These are phyloP conservation scores for Mesochorus sp. DNA, from an alignment of 2,888 invertebrate genomes.

Conservation along the genomic window DNA sequence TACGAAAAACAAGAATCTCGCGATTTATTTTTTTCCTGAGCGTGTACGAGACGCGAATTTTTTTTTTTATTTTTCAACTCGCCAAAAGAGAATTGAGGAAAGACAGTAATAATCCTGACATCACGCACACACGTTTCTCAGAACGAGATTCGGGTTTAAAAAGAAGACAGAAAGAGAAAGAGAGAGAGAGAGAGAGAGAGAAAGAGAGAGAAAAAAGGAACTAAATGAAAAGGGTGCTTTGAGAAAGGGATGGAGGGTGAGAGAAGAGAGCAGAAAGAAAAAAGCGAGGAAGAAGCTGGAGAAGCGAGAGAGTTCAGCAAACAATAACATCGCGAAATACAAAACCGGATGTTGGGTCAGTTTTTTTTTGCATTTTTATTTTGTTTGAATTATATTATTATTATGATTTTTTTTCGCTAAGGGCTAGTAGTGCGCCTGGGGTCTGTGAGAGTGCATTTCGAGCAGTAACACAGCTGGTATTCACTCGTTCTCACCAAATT, in stretches of 20 bases:
- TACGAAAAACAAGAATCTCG: too few species aligned
- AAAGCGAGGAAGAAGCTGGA: too few species aligned
- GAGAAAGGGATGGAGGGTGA: slow-evolving; percentile 25
- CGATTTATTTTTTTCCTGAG: background rate
- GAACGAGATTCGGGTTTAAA: background rate
- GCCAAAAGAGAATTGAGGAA: slow-evolving; percentile 45
- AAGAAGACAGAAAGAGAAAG: background rate
- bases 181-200: background rate
- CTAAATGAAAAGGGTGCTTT: background rate
- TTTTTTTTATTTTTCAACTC: background rate
- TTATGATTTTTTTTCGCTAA: slow-evolving; percentile 31
- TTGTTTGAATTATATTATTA: slow-evolving; percentile 6
- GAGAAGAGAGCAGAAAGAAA: slow-evolving; percentile 20
- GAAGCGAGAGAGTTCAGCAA: slow-evolving; percentile 52
- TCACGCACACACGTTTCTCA: slow-evolving; percentile 15
- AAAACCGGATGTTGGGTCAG: slow-evolving; percentile 53
- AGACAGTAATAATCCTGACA: slow-evolving; percentile 14
- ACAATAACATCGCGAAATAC: slow-evolving; percentile 67
- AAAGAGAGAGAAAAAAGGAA: slow-evolving; percentile 22
- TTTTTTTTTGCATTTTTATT: slow-evolving; percentile 21
- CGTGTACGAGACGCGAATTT: background rate
- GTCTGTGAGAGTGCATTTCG: slow-evolving; percentile 4
- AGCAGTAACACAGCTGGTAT: slow-evolving; percentile 1
- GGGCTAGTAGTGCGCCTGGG: slow-evolving; percentile 14
- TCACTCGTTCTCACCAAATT: background rate